Base-by-base conservation (phyloP, 2,888 invertebrate species). In the Ischnura elegans region DNA sequence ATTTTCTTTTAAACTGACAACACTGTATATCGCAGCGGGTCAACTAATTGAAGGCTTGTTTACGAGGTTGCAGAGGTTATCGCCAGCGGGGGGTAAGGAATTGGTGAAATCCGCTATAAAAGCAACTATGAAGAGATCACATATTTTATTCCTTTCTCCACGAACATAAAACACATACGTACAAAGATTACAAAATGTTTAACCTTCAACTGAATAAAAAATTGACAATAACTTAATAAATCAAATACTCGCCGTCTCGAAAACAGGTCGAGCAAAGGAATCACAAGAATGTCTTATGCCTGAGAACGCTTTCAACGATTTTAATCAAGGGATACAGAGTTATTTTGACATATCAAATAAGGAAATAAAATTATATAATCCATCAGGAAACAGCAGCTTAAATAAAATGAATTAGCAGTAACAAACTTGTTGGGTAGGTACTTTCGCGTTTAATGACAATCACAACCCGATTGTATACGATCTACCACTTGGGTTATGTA, bases 401-500 rank as follows among this genome's bases (percentile, higher is more conserved):
- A 76, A 29, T 21, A 29, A 19, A 51, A 10, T 36, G 36, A 76
- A 36, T 36, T 36, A 13, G 25, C 29, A 76, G 10, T 76, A 76
- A 90, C 43, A 61, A 55, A 36, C 45, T 66, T 10, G 61, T 61
- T 19, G 13, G 13, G 4, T 6, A 19, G 51, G 51, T 51, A 51
- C 51, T 19, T 51, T 19, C 19, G 19, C 51, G 16, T 51, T 51
- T 19, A 51, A 1, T 51, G 51, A 19, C 29, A 66, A 94, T 95
- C 95, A 97, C 93, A 97, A 96, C 94, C 97, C 97, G 94, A 98
- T 98, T 93, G 97, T 97, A 95, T 97, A 97, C 4, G 98, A 97
- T 94, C 98, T 96, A n/a, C 98, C 98, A 95, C 97, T 97, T 13
- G 97, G 97, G 96, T 98, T 98, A 95, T 98, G 97, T 94, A 98